phyloP scores from a whole-genome alignment of 2,888 invertebrate genomes.

The Syrphus vitripennis region DNA sequence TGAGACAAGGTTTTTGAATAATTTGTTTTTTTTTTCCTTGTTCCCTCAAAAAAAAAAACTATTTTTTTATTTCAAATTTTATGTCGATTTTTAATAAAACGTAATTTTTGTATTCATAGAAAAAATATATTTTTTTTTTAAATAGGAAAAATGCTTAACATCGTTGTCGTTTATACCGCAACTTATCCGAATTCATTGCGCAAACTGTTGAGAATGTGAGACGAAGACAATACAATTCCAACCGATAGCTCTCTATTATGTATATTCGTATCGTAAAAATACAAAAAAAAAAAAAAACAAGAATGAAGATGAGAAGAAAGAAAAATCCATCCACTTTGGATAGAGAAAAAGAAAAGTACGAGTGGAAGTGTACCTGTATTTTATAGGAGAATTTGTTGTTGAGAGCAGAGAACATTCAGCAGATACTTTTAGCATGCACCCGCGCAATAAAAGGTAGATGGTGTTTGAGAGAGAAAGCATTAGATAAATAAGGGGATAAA shows the following conservation, averaged over 20 bases:
- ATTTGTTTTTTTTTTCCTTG: too few species aligned
- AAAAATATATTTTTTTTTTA: background rate
- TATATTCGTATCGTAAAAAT: background rate
- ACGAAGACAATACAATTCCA: conserved; percentile 35
- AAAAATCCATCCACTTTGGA: background rate
- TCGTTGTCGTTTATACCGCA: conserved; percentile 36
- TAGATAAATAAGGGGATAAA: background rate
- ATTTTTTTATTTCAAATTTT: background rate
- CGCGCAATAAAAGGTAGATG: background rate
- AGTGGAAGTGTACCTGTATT: background rate
- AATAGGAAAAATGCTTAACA: conserved; percentile 2
- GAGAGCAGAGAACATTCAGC: background rate
- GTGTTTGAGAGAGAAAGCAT: background rate
- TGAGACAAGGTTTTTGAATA: background rate
- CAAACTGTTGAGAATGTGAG: conserved; percentile 59
- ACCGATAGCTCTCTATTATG: background rate
- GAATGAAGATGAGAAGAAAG: background rate
- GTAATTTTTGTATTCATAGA: background rate
- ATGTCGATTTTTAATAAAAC: background rate
- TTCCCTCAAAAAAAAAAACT: background rate
- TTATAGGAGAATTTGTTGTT: background rate
- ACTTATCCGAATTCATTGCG: conserved; percentile 61
- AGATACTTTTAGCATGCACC: background rate
- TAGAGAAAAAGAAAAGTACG: background rate
- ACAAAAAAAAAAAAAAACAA: background rate